Base-by-base conservation (phyloP, 2,888 invertebrate species). In the Polymixis lichenea region DNA sequence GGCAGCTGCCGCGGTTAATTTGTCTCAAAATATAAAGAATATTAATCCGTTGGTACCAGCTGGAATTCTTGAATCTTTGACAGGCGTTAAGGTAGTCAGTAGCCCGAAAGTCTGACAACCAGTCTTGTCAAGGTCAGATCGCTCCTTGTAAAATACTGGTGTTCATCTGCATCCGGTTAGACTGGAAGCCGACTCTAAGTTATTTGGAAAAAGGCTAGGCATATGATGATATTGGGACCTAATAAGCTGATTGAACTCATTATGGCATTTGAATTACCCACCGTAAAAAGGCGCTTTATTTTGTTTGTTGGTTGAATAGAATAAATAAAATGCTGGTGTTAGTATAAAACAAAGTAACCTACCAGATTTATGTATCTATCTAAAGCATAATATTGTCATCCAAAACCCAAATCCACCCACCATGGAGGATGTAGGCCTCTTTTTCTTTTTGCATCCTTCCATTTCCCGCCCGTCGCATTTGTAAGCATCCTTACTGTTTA, bases 351-450 rank as follows among this genome's bases (percentile, higher is more conserved):
- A 61, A 68, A 82, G 75, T 53, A 58, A 51, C 25, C 32, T 49
- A 68, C 25, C 38, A 71, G 43, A 67, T 71, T 70, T 81, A 78
- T 78, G 69, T 78, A 61, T 82, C 22, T 71, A 68, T 69, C 38
- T 72, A 19, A 69, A 72, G 82, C 72, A 77, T 85, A 82, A 85
- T 75, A 77, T 69, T 77, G 69, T 82, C 83, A 62, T 82, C 38
- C 43, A 22, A 62, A 69, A 51, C 72, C 69, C n/a, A 66, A 77
- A 82, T 66, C 86, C 72, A 72, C 77, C 77, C 61, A 72, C 83
- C 61, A 85, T 77, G 77, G 71, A 85, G 78, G 62, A 67, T 72
- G 38, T 85, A 85, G 85, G 86, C 77, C 43, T 55, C 72, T 72
- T 66, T 72, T 71, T 80, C 51, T 66, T 64, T 81, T 71, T 71